Base-by-base conservation (phyloP, 2,113 vertebrate genomes). In the Cynocephalus volans region DNA sequence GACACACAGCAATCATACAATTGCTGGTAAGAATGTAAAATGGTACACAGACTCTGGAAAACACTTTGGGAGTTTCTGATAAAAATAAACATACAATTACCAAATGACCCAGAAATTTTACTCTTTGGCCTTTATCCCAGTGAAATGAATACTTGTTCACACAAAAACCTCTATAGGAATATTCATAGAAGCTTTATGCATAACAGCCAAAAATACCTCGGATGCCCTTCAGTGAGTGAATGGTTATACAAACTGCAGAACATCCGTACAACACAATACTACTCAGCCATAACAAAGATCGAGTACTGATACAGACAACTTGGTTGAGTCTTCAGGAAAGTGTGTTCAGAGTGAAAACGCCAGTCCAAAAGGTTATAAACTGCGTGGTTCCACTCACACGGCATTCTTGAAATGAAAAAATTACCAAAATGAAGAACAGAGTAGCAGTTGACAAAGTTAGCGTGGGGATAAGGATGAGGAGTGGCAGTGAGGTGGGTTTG, bases 401-500 rank as follows among this genome's bases (percentile, higher is more conserved):
- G 3, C 54, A 1, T 23, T 80, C 19, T 12, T 75, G 65, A 73
- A 11, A 8, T 17, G n/a, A 41, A 14, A 73, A 23, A 4, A 64
- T 18, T 14, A 18, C 3, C 36, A 56, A 23, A 36, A 45, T 17
- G 17, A 10, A 23, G 10, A 33, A 3, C 8, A 8, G 72, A 8
- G n/a, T 28, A 70, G 54, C 3, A 3, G 10, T 50, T 62, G 11
- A 24, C 64, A 60, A 14, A 41, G 45, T 33, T 15, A 23, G 28
- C 31, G 12, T 24, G 7, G 0, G 3, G 12, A 9, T 1, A 1
- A 41, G 15, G 28, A 33, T 13, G 3, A 24, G 1, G 1, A 2
- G 5, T 2, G 4, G 1, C 24, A 15, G 2, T 17, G 12, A 41
- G 23, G 28, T 7, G 18, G 64, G n/a, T 48, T 88, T 75, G 13